Evolutionary conservation across 2,888 invertebrate species (phyloP), one percentile per base, ranked within the genome.

Genomic region (Tiphia femorata): DNA sequence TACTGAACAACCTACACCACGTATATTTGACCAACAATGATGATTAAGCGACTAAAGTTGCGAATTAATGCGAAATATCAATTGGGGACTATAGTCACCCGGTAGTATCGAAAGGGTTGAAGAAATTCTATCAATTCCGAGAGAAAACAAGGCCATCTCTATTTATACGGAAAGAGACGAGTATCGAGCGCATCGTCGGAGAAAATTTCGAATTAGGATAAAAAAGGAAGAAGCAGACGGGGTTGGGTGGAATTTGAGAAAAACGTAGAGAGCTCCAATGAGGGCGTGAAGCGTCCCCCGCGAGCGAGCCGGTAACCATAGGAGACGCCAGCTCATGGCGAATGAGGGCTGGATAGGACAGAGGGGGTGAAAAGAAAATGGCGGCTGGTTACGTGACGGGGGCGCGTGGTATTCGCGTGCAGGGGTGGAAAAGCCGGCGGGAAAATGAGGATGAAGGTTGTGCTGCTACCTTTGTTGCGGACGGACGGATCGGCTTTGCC

Each of bases 361-460:
- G 35, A 37, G 68, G 63, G 68, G 69, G 67, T 71, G 67, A 61
- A 75, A 71, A 72, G 72, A 77, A 77, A 77, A 77, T 77, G 77
- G 77, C 72, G 70, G 70, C 60, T 55, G 70, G 60, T 67, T 66
- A 67, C 62, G n/a, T n/a, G n/a, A n/a, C n/a, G n/a, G n/a, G 64
- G 53, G 57, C 56, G 56, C 64, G 64, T 54, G 44, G 49, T 35
- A 64, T 54, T 60, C 57, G 46, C 56, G 44, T 48, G 50, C 48
- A 48, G 49, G 62, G 55, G 19, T 43, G 66, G 51, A 50, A 62
- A 56, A 59, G 55, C 46, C 51, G 49, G 49, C 46, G 62, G 67
- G 58, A 62, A 69, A 69, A 72, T 57, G 65, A 60, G 64, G 59
- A 52, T 49, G 59, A 73, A 68, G 53, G 59, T 52, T 53, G n/a